Evolutionary conservation across 2,888 invertebrate genomes (phyloP).

Genomic region (Teleiodes luculella): DNA sequence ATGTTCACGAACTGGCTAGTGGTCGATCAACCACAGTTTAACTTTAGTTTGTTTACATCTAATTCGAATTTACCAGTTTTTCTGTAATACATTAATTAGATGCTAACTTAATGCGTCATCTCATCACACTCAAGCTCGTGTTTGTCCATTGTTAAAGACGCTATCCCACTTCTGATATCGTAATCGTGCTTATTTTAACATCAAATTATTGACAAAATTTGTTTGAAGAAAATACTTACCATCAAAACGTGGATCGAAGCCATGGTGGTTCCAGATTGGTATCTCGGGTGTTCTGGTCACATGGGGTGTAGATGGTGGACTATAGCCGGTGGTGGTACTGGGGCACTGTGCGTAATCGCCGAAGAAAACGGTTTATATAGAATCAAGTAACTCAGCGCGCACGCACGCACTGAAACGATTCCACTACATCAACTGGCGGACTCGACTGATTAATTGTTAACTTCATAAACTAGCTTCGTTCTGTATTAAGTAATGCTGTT

Average conservation of each 20-base stretch:
- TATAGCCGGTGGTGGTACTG: neutral
- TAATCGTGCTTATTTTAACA: too few relatives aligned
- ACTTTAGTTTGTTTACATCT: neutral
- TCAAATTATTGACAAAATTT: neutral
- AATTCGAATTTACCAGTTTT: neutral
- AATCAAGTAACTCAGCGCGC: constrained; percentile 13
- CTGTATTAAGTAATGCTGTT: neutral
- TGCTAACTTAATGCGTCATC: neutral
- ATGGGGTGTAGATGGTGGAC: constrained; percentile 16
- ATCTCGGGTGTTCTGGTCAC: constrained; percentile 43
- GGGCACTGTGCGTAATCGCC: neutral
- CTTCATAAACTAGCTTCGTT: neutral
- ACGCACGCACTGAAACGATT: constrained; percentile 13
- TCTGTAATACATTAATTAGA: neutral
- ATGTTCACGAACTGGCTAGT: neutral
- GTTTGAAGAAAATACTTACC: constrained; percentile 25
- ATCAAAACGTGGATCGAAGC: constrained; percentile 39
- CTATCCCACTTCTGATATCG: too few relatives aligned
- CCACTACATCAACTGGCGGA: constrained; percentile 14
- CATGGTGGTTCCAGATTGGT: constrained; percentile 31
- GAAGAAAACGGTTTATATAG: constrained; percentile 13
- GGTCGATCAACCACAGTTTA: neutral
- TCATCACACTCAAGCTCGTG: too few relatives aligned
- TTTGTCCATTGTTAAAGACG: too few relatives aligned
- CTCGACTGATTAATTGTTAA: neutral